These are phyloP conservation scores for Cylindroiulus punctatus DNA, from an alignment of 2,888 invertebrate genomes.

Conservation along the genomic window DNA sequence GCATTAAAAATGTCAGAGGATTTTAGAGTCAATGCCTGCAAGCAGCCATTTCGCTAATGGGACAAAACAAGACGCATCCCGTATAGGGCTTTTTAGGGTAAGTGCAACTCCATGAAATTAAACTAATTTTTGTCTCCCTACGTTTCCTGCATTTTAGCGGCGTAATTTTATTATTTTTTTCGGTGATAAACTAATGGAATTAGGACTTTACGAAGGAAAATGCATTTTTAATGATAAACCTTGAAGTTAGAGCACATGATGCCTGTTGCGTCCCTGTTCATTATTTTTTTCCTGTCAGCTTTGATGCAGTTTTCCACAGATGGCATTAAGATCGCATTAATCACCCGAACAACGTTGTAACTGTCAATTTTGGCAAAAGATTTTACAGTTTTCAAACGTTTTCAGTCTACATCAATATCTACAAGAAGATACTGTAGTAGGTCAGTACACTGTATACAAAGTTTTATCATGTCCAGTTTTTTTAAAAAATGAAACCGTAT, in stretches of 20 bases:
- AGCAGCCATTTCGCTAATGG: background rate
- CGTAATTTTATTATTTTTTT: background rate
- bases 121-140: slow-evolving; percentile 13
- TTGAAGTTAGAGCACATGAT: background rate
- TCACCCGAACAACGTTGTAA: background rate
- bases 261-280: background rate
- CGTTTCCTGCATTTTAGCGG: background rate
- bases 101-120: slow-evolving; percentile 13
- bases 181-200: background rate
- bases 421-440: no score
- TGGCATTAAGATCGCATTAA: background rate
- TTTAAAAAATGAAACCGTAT: no score
- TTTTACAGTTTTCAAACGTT: background rate
- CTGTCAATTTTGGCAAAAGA: no score
- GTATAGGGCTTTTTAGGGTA: slow-evolving; percentile 23
- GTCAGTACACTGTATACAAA: no score
- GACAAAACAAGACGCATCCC: background rate
- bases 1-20: slow-evolving; percentile 35
- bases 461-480: no score
- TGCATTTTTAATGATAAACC: slow-evolving; percentile 4
- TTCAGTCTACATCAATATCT: no score
- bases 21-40: slow-evolving; percentile 2
- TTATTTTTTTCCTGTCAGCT: background rate
- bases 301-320: background rate
- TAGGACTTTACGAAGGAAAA: background rate